Percentiles rank a stretch among this genome's conserved stretches.
These are phyloP conservation scores for Hetaerina titia DNA, from an alignment of 2,888 invertebrate genomes.

Conservation along the genomic window DNA sequence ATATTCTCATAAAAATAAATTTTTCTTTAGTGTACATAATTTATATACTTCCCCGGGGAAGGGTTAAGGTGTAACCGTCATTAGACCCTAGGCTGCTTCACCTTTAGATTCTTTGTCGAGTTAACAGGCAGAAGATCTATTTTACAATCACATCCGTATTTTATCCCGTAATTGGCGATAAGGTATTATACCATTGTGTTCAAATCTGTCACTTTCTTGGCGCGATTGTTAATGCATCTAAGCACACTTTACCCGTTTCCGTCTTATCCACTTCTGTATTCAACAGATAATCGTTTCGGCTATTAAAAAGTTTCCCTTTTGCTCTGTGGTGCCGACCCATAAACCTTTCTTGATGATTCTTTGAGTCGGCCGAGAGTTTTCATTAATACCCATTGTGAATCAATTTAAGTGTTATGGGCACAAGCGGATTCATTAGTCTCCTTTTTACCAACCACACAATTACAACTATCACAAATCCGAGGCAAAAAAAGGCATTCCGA, in stretches of 20 bases:
- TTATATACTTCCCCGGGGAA: too few species aligned
- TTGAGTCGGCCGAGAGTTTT: background rate
- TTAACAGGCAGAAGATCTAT: background rate
- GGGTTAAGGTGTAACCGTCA: too few species aligned
- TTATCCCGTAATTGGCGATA: background rate
- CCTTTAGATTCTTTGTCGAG: background rate
- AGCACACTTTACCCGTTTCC: background rate
- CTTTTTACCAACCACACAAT: background rate
- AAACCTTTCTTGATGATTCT: background rate
- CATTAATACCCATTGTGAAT: slow-evolving; percentile 22
- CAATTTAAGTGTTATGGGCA: slow-evolving; percentile 4
- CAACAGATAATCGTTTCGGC: background rate
- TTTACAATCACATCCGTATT: background rate
- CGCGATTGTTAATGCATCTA: background rate
- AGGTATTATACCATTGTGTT: background rate
- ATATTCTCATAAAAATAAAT: too few species aligned
- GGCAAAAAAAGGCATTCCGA: background rate
- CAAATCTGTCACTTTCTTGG: background rate
- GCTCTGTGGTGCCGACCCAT: background rate
- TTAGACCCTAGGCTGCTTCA: background rate
- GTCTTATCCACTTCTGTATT: background rate
- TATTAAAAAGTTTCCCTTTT: background rate
- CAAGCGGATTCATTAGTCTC: slow-evolving; percentile 26
- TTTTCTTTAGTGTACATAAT: too few species aligned
- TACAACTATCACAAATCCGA: slow-evolving; percentile 14